Evolutionary conservation across 2,888 invertebrate genomes (phyloP).

Genomic region (Heliconius ethilla): DNA sequence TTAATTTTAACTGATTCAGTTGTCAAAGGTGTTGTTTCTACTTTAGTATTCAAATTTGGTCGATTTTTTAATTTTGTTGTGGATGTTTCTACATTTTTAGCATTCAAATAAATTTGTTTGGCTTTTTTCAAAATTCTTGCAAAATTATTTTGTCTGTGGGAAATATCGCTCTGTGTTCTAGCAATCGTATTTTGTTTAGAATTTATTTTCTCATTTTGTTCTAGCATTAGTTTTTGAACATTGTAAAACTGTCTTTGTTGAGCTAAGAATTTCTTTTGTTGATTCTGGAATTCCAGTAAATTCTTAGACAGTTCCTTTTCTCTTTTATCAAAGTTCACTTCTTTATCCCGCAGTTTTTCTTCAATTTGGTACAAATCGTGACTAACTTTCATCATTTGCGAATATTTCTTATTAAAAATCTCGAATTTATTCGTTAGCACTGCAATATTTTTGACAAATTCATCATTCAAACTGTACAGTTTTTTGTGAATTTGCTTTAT

Average conservation of each 20-base stretch:
- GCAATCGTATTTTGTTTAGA: conserved; percentile 66
- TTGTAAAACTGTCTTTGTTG: conserved; percentile 72
- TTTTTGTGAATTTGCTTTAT: conserved; percentile 64
- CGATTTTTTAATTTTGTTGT: conserved; percentile 34
- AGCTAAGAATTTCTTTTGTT: conserved; percentile 68
- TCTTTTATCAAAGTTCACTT: conserved; percentile 56
- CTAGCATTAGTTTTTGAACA: conserved; percentile 68
- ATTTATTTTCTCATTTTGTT: conserved; percentile 72
- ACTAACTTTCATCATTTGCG: conserved; percentile 47
- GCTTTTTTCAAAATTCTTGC: conserved; percentile 69
- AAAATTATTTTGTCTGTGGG: conserved; percentile 69
- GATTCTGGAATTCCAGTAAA: conserved; percentile 65
- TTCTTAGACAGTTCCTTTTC: conserved; percentile 62
- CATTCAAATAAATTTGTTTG: conserved; percentile 61
- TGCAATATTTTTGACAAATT: conserved; percentile 57
- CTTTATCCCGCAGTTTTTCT: conserved; percentile 54
- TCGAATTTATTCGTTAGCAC: conserved; percentile 57
- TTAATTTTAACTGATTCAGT: conserved; percentile 70
- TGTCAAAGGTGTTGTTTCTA: conserved; percentile 47
- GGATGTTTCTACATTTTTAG: conserved; percentile 42
- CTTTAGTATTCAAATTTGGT: conserved; percentile 44
- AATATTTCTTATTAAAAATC: conserved; percentile 66
- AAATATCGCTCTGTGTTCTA: conserved; percentile 71
- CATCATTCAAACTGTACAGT: conserved; percentile 57
- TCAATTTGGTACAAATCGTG: conserved; percentile 49